Evolutionary conservation across 1,140 invertebrate genomes (phyloP).

Genomic region (Calephelis virginiensis): DNA sequence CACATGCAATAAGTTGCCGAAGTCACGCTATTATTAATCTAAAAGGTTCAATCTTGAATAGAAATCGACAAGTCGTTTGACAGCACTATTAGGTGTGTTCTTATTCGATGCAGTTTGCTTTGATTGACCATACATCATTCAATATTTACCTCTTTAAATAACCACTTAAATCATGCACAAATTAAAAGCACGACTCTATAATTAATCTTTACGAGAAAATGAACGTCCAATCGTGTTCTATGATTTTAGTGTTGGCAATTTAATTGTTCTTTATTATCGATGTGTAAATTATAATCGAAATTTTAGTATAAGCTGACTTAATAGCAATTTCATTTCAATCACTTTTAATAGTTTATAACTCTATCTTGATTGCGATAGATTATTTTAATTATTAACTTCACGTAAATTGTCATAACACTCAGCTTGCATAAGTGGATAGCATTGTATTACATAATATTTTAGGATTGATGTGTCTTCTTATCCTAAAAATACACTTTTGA

Average conservation of each 20-base stretch:
- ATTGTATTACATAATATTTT: too few relatives aligned
- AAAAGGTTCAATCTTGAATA: constrained; percentile 21
- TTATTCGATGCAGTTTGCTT: constrained; percentile 42
- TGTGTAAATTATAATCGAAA: constrained; percentile 17
- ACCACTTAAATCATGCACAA: constrained; percentile 49
- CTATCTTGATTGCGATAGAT: neutral
- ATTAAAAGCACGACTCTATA: constrained; percentile 54
- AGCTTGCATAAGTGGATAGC: too few relatives aligned
- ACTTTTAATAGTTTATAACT: neutral
- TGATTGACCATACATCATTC: constrained; percentile 58
- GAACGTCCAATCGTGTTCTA: constrained; percentile 33
- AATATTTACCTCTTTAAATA: constrained; percentile 47
- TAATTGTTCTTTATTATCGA: constrained; percentile 23
- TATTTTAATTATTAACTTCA: neutral
- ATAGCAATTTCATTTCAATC: constrained; percentile 15
- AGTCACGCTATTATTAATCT: constrained; percentile 24
- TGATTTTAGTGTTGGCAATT: constrained; percentile 33
- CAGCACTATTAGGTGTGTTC: constrained; percentile 53
- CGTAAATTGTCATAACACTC: neutral
- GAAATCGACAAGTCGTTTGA: constrained; percentile 47
- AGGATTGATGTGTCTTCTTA: too few relatives aligned
- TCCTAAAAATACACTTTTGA: too few relatives aligned
- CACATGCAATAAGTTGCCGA: constrained; percentile 11
- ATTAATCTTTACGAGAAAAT: constrained; percentile 56
- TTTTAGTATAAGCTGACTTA: constrained; percentile 9